Evolutionary conservation across 1,140 invertebrate genomes (phyloP).

Genomic region (Trissolcus basalis): DNA sequence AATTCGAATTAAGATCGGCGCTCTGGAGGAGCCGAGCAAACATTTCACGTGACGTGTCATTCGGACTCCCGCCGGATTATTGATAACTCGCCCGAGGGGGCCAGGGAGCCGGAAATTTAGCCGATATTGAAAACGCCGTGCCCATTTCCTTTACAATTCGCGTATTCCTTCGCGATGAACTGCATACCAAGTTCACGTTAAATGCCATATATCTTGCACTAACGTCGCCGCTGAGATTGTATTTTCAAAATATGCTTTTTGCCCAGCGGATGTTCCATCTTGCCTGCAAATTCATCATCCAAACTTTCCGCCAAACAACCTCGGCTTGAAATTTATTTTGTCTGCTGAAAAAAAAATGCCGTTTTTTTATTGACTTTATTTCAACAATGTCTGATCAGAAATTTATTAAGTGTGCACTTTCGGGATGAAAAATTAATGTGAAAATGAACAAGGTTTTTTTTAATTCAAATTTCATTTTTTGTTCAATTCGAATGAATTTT

Average conservation of each 20-base stretch:
- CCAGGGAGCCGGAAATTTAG: slow-evolving; percentile 66
- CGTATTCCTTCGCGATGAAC: slow-evolving; percentile 55
- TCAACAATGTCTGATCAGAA: no score
- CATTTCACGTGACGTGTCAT: background rate
- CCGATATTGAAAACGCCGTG: slow-evolving; percentile 69
- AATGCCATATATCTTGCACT: slow-evolving; percentile 33
- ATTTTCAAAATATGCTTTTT: slow-evolving; percentile 31
- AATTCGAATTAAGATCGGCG: slow-evolving; percentile 15
- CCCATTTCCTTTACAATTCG: slow-evolving; percentile 63
- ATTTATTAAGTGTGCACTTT: no score
- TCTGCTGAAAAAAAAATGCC: no score
- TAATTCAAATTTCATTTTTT: no score
- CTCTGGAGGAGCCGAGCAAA: background rate
- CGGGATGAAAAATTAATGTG: no score
- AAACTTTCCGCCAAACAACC: no score
- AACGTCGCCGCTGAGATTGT: slow-evolving; percentile 31
- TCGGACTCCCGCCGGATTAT: slow-evolving; percentile 53
- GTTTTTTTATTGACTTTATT: no score
- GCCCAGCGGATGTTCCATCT: no score
- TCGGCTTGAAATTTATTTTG: no score
- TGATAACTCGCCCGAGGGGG: slow-evolving; percentile 63
- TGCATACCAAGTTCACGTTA: slow-evolving; percentile 49
- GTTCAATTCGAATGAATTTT: no score
- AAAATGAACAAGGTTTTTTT: no score
- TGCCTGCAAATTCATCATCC: no score